Percentiles rank a stretch among this genome's conserved stretches.
These are phyloP conservation scores for Stictonetta naevosa DNA, from an alignment of 2,113 vertebrate genomes.

Conservation along the genomic window DNA sequence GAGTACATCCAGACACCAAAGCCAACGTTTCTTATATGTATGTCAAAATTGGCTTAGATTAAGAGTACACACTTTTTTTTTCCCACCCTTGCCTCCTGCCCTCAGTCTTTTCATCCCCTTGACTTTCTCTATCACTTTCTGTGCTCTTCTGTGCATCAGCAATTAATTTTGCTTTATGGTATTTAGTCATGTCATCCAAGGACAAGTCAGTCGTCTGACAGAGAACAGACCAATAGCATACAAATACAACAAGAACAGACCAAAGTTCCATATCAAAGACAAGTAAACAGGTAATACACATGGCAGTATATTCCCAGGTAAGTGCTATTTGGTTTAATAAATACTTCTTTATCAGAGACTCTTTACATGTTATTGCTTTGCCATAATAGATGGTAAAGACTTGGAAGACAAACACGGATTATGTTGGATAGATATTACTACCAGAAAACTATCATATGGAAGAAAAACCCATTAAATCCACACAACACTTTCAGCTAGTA, in stretches of 20 bases:
- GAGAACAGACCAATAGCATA: neutral
- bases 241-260: neutral
- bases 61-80: neutral
- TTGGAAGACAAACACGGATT: neutral
- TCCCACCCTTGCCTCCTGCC: no score
- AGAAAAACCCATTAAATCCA: neutral
- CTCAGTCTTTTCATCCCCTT: neutral
- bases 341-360: neutral
- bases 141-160: neutral
- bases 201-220: neutral
- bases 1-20: neutral
- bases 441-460: neutral
- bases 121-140: neutral
- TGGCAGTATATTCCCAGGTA: neutral
- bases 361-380: neutral
- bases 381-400: neutral
- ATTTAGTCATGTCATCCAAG: neutral
- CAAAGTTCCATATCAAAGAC: neutral
- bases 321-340: neutral
- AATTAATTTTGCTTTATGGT: neutral
- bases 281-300: neutral
- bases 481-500: neutral
- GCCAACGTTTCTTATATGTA: neutral
- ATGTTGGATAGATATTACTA: neutral
- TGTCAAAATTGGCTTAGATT: neutral